These are phyloP conservation scores for Dascyllus trimaculatus DNA, from an alignment of 2,113 vertebrate species.

Conservation along the genomic window DNA sequence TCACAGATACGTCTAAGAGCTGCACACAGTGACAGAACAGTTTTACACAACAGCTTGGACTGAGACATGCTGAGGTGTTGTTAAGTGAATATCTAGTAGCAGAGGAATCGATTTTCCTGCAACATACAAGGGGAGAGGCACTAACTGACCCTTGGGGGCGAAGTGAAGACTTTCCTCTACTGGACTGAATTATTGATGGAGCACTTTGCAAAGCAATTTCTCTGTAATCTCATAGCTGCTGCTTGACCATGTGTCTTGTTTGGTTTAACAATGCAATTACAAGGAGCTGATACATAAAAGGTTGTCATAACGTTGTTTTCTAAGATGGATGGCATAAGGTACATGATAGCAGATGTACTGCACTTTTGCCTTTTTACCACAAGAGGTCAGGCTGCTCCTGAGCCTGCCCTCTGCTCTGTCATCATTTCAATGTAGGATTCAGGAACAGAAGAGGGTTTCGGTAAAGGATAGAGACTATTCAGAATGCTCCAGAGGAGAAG, in stretches of 20 bases:
- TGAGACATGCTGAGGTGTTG: neutral
- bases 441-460: neutral
- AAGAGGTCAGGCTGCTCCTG: constrained; percentile 70
- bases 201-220: constrained; percentile 16
- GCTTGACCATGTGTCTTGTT: neutral
- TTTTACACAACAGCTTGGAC: neutral
- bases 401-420: neutral
- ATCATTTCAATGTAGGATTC: neutral
- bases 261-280: neutral
- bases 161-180: constrained; percentile 1
- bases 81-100: neutral
- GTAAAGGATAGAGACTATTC: neutral
- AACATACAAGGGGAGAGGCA: constrained; percentile 12
- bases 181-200: constrained; percentile 39
- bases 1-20: constrained; percentile 6
- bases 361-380: constrained; percentile 63
- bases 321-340: neutral
- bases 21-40: neutral
- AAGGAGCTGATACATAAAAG: neutral
- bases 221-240: neutral
- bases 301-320: neutral
- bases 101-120: constrained; percentile 11
- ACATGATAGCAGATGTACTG: constrained; percentile 1
- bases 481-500: neutral
- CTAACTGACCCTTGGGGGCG: neutral